Conservation (phyloP, 2,888 invertebrate genomes). For the Callyntrura sp. region DNA sequence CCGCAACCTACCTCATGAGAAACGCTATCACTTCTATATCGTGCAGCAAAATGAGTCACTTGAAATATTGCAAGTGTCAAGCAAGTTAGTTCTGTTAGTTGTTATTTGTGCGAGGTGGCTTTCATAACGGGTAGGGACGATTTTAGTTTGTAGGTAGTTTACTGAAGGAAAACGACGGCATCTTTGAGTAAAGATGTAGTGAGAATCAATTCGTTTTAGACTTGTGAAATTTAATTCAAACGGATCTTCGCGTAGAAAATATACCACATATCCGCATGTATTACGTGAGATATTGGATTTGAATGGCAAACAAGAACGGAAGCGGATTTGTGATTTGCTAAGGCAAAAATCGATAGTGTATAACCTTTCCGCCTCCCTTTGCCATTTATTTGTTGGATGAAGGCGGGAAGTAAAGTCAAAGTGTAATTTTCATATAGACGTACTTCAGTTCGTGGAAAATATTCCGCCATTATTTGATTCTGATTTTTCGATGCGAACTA, state of each 20-base stretch:
- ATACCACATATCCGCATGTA: neutral
- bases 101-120: constrained; percentile 1
- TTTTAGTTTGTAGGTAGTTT: neutral
- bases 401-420: neutral
- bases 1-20: no score
- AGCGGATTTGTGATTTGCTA: no score
- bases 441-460: neutral
- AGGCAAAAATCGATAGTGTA: neutral
- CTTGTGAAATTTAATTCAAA: constrained; percentile 60
- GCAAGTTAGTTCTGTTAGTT: constrained; percentile 19
- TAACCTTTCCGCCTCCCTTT: neutral
- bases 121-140: neutral
- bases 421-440: constrained; percentile 29
- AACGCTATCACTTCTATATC: no score
- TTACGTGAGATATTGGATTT: constrained; percentile 25
- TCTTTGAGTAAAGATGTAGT: no score
- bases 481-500: neutral
- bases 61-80: constrained; percentile 59
- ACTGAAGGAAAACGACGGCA: neutral
- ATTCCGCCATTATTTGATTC: neutral
- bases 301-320: constrained; percentile 30
- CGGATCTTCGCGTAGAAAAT: neutral
- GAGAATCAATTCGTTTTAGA: constrained; percentile 17
- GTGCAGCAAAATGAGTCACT: constrained; percentile 19
- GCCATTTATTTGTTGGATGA: neutral